These are phyloP conservation scores for Hoplodrina blanda DNA, from an alignment of 2,888 invertebrate species.

Conservation along the genomic window DNA sequence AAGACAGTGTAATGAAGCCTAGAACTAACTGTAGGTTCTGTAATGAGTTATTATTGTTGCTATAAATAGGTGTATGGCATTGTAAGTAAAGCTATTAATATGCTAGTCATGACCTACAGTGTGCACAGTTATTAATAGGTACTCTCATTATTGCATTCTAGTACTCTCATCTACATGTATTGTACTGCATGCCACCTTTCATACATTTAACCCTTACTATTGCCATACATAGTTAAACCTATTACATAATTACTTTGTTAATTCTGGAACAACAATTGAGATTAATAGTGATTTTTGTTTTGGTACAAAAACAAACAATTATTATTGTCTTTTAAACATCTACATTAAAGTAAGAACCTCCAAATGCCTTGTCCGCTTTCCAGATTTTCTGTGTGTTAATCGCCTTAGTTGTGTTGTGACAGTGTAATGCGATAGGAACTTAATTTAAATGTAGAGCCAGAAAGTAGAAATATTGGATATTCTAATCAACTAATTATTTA, in stretches of 20 bases:
- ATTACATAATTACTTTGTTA: not conserved
- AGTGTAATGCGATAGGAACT: too few relatives aligned
- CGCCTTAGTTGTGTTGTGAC: too few relatives aligned
- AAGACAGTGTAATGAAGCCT: constrained; percentile 1
- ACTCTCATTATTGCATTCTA: constrained; percentile 19
- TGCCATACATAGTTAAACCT: not conserved
- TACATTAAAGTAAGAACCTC: too few relatives aligned
- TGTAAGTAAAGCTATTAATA: constrained; percentile 45
- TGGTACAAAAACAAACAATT: too few relatives aligned
- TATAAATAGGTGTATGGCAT: constrained; percentile 33
- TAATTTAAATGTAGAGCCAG: too few relatives aligned
- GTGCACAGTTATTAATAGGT: constrained; percentile 10
- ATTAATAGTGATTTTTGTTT: too few relatives aligned
- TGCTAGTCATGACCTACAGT: constrained; percentile 34
- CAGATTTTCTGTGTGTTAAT: too few relatives aligned
- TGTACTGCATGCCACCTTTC: not conserved
- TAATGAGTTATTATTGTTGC: constrained; percentile 33
- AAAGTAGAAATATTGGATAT: too few relatives aligned
- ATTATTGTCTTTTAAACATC: too few relatives aligned
- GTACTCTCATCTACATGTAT: constrained; percentile 1
- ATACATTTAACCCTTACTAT: not conserved
- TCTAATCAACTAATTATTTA: too few relatives aligned
- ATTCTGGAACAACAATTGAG: too few relatives aligned
- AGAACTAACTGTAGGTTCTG: not conserved
- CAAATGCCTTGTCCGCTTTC: too few relatives aligned